Evolutionary conservation across 2,797 vertebrate species (phyloP).

Genomic region (Chaetodon trifasciatus): DNA sequence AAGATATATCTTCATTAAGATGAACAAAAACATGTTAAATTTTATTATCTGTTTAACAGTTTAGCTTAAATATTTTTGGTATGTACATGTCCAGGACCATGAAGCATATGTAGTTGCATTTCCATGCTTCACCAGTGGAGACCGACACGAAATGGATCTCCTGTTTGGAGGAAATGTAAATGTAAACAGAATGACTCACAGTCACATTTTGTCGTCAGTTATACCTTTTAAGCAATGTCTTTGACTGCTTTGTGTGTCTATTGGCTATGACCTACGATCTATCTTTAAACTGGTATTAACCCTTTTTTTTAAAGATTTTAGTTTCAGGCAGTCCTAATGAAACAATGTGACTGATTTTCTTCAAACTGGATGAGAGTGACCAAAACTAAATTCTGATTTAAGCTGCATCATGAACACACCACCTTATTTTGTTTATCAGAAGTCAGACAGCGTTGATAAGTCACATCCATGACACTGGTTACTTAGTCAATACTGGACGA

Average conservation of each 20-base stretch:
- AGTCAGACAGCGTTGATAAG: not conserved
- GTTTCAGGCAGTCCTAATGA: no score
- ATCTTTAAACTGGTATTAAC: not conserved
- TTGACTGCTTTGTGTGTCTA: not conserved
- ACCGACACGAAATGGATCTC: not conserved
- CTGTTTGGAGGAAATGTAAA: not conserved
- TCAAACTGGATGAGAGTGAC: not conserved
- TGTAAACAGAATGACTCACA: no score
- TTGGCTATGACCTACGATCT: not conserved
- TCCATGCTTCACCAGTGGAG: not conserved
- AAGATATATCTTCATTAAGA: not conserved
- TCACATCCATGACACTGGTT: not conserved
- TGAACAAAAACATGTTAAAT: not conserved
- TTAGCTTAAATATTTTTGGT: not conserved
- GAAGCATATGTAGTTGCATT: not conserved
- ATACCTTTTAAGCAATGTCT: not conserved
- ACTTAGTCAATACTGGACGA: not conserved
- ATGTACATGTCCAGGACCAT: not conserved
- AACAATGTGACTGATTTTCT: no score
- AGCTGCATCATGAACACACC: not conserved
- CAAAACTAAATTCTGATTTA: not conserved
- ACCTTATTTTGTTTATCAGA: not conserved
- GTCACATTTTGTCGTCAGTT: no score
- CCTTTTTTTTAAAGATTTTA: not conserved
- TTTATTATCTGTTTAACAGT: not conserved